Evolutionary conservation across 2,797 vertebrate genomes (phyloP).

Genomic region (Myoxocephalus aenaeus): DNA sequence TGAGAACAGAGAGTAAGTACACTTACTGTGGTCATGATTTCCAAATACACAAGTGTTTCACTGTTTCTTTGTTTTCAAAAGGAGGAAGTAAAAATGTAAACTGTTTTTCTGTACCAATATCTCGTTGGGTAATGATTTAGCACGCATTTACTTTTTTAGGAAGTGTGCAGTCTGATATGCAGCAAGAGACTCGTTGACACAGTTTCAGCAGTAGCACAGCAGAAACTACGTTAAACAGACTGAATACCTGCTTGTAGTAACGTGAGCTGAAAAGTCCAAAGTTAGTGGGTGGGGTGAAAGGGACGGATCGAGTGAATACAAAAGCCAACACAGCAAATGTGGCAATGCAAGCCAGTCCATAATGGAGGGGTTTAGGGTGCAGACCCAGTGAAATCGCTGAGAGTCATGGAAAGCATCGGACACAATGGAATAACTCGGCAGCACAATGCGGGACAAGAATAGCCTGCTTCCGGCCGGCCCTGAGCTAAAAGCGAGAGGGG

Average conservation of each 20-base stretch:
- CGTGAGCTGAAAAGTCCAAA: constrained; percentile 43
- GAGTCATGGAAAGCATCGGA: constrained; percentile 71
- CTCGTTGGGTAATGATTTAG: background rate
- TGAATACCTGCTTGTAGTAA: background rate
- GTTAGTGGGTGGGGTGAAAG: background rate
- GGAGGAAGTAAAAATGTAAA: background rate
- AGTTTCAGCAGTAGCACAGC: background rate
- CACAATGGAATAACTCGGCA: constrained; percentile 71
- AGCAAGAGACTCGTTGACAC: background rate
- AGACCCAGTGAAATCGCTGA: constrained; percentile 78
- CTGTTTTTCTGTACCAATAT: background rate
- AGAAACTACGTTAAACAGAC: background rate
- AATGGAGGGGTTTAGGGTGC: constrained; percentile 79
- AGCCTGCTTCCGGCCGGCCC: constrained; percentile 67
- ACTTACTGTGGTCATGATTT: background rate
- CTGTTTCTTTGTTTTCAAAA: background rate
- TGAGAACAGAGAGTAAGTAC: constrained; percentile 31
- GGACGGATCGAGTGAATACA: constrained; percentile 70
- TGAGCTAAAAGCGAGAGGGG: constrained; percentile 51
- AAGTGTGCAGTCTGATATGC: background rate
- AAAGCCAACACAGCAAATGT: constrained; percentile 82
- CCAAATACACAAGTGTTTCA: background rate
- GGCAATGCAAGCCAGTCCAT: constrained; percentile 54
- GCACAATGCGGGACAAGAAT: constrained; percentile 71
- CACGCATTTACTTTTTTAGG: background rate